Conservation (phyloP, 2,113 vertebrate species). For the Brevimyrus niger region DNA sequence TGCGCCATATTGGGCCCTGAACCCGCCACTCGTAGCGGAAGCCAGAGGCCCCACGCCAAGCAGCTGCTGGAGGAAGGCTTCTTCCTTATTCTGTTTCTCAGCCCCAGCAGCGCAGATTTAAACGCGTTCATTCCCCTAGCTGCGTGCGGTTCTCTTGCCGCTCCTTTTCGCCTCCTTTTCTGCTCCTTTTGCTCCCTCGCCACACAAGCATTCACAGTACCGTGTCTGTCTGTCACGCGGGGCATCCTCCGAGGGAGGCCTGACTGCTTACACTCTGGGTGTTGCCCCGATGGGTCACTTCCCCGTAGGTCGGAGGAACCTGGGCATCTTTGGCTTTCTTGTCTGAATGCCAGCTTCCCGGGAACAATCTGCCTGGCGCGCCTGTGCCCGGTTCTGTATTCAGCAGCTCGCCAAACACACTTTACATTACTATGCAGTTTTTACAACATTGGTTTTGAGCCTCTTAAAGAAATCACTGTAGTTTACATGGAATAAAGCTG, state of each 20-base stretch:
- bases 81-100: constrained; percentile 53
- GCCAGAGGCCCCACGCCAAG: constrained; percentile 42
- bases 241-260: not conserved
- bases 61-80: constrained; percentile 41
- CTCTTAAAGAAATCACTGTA: not conserved
- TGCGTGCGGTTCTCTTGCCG: not conserved
- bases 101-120: constrained; percentile 21
- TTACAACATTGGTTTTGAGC: not conserved
- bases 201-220: not conserved
- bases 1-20: constrained; percentile 3
- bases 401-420: not conserved
- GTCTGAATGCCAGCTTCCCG: not conserved
- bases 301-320: not conserved
- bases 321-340: not conserved
- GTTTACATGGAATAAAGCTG: not conserved
- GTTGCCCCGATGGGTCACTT: not conserved
- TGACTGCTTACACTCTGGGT: constrained; percentile 7
- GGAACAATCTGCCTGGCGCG: not conserved
- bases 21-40: not conserved
- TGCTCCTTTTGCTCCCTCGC: not conserved
- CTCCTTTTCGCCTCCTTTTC: not conserved
- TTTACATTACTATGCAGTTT: not conserved
- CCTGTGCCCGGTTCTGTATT: not conserved
- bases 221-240: not conserved
- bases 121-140: not conserved